Evolutionary conservation across 2,797 vertebrate genomes (phyloP).

Genomic region (Lutjanus argentimaculatus): DNA sequence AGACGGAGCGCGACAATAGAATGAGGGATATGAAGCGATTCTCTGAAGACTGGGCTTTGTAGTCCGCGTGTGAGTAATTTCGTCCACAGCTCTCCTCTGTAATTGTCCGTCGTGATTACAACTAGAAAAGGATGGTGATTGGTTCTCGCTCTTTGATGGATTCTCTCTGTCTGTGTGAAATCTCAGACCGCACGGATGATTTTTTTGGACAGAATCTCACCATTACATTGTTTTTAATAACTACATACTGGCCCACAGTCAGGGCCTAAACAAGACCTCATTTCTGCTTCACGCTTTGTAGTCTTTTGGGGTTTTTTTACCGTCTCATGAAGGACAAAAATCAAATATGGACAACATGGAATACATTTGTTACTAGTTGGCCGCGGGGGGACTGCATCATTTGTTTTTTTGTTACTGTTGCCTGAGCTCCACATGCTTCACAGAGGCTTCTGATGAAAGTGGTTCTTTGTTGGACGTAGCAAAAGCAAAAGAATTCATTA

Average conservation of each 20-base stretch:
- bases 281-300: slow-evolving; percentile 39
- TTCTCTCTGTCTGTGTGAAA: slow-evolving; percentile 43
- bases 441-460: slow-evolving; percentile 32
- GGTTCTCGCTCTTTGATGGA: slow-evolving; percentile 53
- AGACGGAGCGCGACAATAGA: slow-evolving; percentile 52
- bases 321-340: slow-evolving; percentile 37
- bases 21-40: slow-evolving; percentile 59
- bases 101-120: slow-evolving; percentile 71
- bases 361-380: slow-evolving; percentile 33
- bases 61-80: slow-evolving; percentile 61
- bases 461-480: slow-evolving; percentile 15
- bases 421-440: slow-evolving; percentile 26
- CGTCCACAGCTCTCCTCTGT: slow-evolving; percentile 55
- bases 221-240: slow-evolving; percentile 27
- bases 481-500: slow-evolving; percentile 19
- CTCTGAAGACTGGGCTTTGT: slow-evolving; percentile 69
- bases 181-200: slow-evolving; percentile 30
- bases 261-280: slow-evolving; percentile 5
- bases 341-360: slow-evolving; percentile 45
- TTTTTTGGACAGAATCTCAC: slow-evolving; percentile 31
- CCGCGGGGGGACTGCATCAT: slow-evolving; percentile 25
- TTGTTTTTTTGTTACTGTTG: slow-evolving; percentile 43
- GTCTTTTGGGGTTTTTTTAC: slow-evolving; percentile 17
- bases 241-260: slow-evolving; percentile 18
- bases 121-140: slow-evolving; percentile 58